A percentile compares a stretch with the other conserved stretches of the same genome.
Conservation (phyloP, 2,113 vertebrate species). For the Sebastes fasciatus region DNA sequence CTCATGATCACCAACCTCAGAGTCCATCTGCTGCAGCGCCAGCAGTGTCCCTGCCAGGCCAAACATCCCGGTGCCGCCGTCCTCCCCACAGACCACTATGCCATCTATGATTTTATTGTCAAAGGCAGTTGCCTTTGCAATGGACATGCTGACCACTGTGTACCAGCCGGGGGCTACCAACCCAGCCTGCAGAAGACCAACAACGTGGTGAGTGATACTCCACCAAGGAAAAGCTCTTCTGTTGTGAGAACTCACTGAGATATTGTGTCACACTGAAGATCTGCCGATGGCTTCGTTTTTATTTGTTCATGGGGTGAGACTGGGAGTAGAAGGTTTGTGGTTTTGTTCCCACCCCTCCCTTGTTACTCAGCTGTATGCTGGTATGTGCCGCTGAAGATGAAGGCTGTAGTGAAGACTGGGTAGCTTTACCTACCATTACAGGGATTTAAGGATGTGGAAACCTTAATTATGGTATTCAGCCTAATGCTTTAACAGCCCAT, state of each 20-base stretch:
- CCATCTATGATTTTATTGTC: conserved; percentile 93
- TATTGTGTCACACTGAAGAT: conserved; percentile 21
- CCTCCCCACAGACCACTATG: conserved; percentile 84
- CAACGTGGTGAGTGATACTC: conserved; percentile 85
- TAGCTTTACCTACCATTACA: conserved; percentile 71
- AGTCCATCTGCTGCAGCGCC: conserved; percentile 86
- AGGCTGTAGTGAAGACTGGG: conserved; percentile 52
- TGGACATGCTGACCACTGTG: conserved; percentile 91
- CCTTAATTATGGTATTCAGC: conserved; percentile 70
- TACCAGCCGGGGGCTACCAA: conserved; percentile 81
- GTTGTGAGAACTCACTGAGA: conserved; percentile 16
- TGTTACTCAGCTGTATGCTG: conserved; percentile 45
- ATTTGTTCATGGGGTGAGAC: conserved; percentile 39
- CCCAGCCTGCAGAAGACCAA: conserved; percentile 74
- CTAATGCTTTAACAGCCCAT: conserved; percentile 67
- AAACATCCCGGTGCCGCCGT: conserved; percentile 56
- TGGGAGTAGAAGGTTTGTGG: conserved; percentile 22
- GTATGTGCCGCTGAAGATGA: conserved; percentile 43
- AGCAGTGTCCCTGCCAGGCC: conserved; percentile 88
- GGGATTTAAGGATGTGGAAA: conserved; percentile 70
- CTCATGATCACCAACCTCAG: conserved; percentile 93
- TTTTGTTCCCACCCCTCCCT: conserved; percentile 62
- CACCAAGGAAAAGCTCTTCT: background rate
- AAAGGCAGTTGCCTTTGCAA: conserved; percentile 96
- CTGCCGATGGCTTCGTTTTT: background rate